Base-by-base conservation (phyloP, 2,797 vertebrate species). In the Danio kyathit region DNA sequence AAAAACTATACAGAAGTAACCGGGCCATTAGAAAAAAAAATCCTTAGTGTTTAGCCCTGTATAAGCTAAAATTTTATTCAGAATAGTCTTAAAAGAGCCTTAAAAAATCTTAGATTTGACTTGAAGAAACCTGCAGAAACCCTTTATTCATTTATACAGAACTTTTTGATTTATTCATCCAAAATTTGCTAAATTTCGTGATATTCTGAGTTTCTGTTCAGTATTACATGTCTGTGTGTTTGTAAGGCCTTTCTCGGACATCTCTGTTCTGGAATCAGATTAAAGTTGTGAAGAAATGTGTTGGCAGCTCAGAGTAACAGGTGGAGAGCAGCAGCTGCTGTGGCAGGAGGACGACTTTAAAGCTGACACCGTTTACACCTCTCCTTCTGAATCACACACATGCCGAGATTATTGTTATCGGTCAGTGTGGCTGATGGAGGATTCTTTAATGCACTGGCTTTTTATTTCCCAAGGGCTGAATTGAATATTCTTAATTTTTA, bases 281-380 rank as follows among this genome's bases (percentile, higher is more conserved):
- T 52, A 63, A 63, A 54, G 56, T 16, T 51, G 40, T 49, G 48
- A 48, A 60, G 16, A 52, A 72, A 70, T 16, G 38, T 61, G 29
- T 60, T 71, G 48, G 77, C 48, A 52, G 29, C 38, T 46, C 17
- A 17, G 48, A 60, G 59, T 64, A 48, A 52, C 67, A 61, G 90
- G 9, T 93, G 94, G 87, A 93, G 93, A 95, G 87, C 94, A 95
- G 85, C 94, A 96, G 16, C 88, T 92, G 3, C 94, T 63, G 38
- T 64, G 59, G 57, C 67, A 79, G 48, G 94, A 95, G 0, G 94
- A 94, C 2, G 94, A 95, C 87, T 96, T 96, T 57, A 67, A 6
- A 11, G 16, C 64, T 48, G 41, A 67, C 76, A 67, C 52, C 75
- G 56, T 66, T 76, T 56, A 12, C 60, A 52, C 12, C 5, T 65